phyloP scores from a whole-genome alignment of 2,888 invertebrate genomes.

The Cheilosia vernalis region DNA sequence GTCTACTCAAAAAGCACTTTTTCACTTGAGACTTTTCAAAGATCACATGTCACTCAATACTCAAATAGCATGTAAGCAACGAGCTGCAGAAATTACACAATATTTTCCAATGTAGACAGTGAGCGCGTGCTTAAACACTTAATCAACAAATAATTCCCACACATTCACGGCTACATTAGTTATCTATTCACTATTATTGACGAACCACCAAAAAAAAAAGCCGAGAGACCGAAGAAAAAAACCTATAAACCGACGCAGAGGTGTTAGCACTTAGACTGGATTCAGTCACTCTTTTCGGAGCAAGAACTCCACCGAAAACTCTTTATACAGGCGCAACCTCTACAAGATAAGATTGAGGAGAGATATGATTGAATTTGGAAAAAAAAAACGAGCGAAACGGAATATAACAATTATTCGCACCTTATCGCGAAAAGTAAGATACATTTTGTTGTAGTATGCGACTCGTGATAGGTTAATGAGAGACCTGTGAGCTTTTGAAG shows the following conservation, averaged over 20 bases:
- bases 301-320: slow-evolving; percentile 37
- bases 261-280: slow-evolving; percentile 38
- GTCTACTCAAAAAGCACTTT: not conserved
- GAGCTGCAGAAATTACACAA: slow-evolving; percentile 3
- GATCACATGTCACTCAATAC: slow-evolving; percentile 44
- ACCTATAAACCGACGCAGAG: slow-evolving; percentile 13
- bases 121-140: not conserved
- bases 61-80: slow-evolving; percentile 10
- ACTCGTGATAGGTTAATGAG: slow-evolving; percentile 45
- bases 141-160: slow-evolving; percentile 45
- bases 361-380: slow-evolving; percentile 57
- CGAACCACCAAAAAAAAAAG: slow-evolving; percentile 17
- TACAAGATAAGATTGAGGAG: slow-evolving; percentile 61
- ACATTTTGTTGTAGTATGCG: slow-evolving; percentile 33
- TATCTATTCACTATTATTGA: slow-evolving; percentile 1
- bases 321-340: slow-evolving; percentile 26
- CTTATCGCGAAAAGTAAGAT: slow-evolving; percentile 60
- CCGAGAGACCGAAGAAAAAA: not conserved
- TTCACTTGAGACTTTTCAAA: slow-evolving; percentile 7
- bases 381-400: not conserved
- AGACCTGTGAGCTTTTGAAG: slow-evolving; percentile 46
- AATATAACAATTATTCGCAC: slow-evolving; percentile 62
- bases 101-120: not conserved
- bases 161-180: slow-evolving; percentile 13
- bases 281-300: slow-evolving; percentile 3